Evolutionary conservation across 2,888 invertebrate species (phyloP), one percentile per base, ranked within the genome.

Genomic region (Pegoplata infirma): DNA sequence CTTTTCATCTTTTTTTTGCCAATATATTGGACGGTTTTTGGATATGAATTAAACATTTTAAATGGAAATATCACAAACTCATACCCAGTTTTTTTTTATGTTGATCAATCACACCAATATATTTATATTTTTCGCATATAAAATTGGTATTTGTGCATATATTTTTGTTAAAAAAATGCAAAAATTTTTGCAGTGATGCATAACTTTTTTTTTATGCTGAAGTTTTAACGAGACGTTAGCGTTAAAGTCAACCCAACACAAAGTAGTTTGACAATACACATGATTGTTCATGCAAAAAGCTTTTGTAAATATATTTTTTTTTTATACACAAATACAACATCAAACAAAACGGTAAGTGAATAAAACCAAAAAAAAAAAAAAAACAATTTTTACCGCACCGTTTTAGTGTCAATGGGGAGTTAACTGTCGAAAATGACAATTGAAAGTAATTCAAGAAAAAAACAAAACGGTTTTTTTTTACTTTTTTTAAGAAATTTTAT

Each of bases 341-440:
- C 21, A 55, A 36, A 53, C 28, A 44, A 63, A 76, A 76, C 49
- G 68, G 61, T 77, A 63, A 76, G 63, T 78, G 78, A 58, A 63
- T 75, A 16, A 53, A 73, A 23, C n/a, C 8, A 21, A 72, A 68
- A 46, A 59, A 51, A 49, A 64, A 56, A 68, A 46, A 51, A 17
- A 59, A 19, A 55, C 63, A 59, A 47, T 64, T 55, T 63, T 16
- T 25, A 44, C 36, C 21, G 46, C 66, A 56, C 46, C 44, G 25
- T 72, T 71, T 67, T 69, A 69, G 74, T 79, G 79, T 81, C 81
- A 73, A 75, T 75, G 68, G 83, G 86, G 84, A 84, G 84, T 84
- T 83, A 68, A 78, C 87, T 85, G 85, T 85, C 85, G 85, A 83
- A 84, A 83, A 76, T 85, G 86, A 85, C 87, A 86, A 84, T 84